phyloP scores from a whole-genome alignment of 2,113 vertebrate species.

The Rostratula benghalensis region DNA sequence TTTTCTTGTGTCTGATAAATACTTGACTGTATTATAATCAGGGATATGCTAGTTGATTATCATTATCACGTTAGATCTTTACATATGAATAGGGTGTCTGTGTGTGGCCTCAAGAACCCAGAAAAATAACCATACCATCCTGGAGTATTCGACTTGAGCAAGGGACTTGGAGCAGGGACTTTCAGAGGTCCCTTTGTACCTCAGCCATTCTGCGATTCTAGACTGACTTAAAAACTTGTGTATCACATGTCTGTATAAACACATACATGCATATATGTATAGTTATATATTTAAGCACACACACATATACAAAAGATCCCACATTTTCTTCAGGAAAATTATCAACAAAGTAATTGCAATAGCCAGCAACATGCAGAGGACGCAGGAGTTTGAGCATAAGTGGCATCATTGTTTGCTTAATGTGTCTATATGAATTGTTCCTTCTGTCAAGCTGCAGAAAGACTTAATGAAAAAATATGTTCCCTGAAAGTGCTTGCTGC shows the following conservation, averaged over 20 bases:
- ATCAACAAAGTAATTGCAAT: background rate
- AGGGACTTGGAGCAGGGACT: background rate
- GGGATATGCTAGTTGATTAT: background rate
- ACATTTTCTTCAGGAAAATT: background rate
- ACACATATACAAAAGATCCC: background rate
- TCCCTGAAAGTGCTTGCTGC: background rate
- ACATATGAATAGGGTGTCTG: background rate
- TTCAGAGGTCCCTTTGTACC: background rate
- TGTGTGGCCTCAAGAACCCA: background rate
- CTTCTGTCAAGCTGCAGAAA: background rate
- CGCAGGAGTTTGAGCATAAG: background rate
- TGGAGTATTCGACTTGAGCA: background rate
- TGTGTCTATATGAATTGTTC: background rate
- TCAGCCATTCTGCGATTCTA: background rate
- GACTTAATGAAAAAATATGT: background rate
- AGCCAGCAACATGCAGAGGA: background rate
- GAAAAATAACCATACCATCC: background rate
- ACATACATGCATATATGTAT: background rate
- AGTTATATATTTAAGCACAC: background rate
- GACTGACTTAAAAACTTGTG: background rate
- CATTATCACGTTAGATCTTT: background rate
- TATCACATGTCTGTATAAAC: background rate
- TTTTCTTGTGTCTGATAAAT: background rate
- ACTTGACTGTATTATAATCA: background rate
- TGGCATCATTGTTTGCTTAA: accelerated